Conservation (phyloP, 1,140 invertebrate genomes). For the Drosophila murphyi region DNA sequence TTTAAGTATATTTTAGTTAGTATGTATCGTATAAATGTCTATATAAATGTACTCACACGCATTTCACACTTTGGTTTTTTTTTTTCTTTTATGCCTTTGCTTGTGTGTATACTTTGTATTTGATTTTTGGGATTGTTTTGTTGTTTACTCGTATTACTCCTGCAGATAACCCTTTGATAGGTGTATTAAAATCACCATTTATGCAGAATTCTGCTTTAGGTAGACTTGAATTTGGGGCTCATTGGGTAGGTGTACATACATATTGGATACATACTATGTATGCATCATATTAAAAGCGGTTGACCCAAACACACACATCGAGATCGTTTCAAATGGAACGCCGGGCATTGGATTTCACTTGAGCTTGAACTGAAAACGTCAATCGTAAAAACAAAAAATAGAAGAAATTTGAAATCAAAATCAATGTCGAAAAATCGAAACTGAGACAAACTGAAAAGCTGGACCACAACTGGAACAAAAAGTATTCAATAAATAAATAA, state of each 20-base stretch:
- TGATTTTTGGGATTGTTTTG: constrained; percentile 6
- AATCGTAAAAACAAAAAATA: neutral
- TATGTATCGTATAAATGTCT: constrained; percentile 57
- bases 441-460: constrained; percentile 3
- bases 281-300: constrained; percentile 25
- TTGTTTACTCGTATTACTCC: neutral
- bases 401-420: neutral
- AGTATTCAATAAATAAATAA: constrained; percentile 25
- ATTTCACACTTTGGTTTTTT: constrained; percentile 19
- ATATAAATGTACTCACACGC: constrained; percentile 57
- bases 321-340: constrained; percentile 4
- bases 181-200: constrained; percentile 29
- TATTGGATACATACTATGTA: neutral
- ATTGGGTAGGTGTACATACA: constrained; percentile 6
- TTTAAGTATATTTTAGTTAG: constrained; percentile 31
- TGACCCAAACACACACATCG: constrained; percentile 12
- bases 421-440: neutral
- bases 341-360: neutral
- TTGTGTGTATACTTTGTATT: constrained; percentile 14
- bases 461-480: constrained; percentile 21
- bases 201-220: constrained; percentile 6
- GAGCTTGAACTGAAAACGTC: neutral
- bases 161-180: constrained; percentile 24
- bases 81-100: constrained; percentile 5
- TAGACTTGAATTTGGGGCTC: constrained; percentile 17